Evolutionary conservation across 2,113 vertebrate species (phyloP).

Genomic region (Eurystomus gularis): DNA sequence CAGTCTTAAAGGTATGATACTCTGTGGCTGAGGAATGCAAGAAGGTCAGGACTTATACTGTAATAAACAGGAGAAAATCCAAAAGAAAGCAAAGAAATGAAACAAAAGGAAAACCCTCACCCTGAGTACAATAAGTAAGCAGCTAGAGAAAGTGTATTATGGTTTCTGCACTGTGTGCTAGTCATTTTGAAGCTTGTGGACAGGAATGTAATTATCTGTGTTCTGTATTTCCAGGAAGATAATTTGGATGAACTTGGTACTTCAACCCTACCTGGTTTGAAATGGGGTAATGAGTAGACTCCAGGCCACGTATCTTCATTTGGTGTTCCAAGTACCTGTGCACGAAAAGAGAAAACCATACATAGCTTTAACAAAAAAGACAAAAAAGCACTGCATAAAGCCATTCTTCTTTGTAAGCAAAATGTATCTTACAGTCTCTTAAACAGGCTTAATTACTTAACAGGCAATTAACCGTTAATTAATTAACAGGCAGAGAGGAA

Average conservation of each 20-base stretch:
- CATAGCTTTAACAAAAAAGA: background rate
- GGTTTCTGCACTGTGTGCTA: background rate
- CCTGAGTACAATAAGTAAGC: background rate
- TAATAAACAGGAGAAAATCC: background rate
- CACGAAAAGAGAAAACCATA: background rate
- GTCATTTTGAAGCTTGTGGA: background rate
- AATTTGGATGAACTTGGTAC: background rate
- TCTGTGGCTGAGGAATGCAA: background rate
- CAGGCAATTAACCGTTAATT: too few relatives aligned
- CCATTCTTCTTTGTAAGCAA: background rate
- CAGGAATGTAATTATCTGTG: background rate
- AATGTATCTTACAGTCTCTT: background rate
- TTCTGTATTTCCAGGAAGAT: background rate
- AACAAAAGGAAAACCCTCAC: rapidly evolving
- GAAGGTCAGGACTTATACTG: background rate
- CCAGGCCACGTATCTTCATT: slow-evolving; percentile 94
- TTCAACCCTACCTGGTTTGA: slow-evolving; percentile 86
- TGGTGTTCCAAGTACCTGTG: slow-evolving; percentile 91
- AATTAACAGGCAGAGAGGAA: background rate
- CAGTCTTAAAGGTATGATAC: background rate
- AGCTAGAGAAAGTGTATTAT: background rate
- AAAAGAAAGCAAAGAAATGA: background rate
- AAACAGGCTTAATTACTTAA: background rate
- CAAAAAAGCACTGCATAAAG: background rate
- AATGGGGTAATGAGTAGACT: slow-evolving; percentile 91